These are phyloP conservation scores for Brachionichthys hirsutus DNA, from an alignment of 2,113 vertebrate species.

Conservation along the genomic window DNA sequence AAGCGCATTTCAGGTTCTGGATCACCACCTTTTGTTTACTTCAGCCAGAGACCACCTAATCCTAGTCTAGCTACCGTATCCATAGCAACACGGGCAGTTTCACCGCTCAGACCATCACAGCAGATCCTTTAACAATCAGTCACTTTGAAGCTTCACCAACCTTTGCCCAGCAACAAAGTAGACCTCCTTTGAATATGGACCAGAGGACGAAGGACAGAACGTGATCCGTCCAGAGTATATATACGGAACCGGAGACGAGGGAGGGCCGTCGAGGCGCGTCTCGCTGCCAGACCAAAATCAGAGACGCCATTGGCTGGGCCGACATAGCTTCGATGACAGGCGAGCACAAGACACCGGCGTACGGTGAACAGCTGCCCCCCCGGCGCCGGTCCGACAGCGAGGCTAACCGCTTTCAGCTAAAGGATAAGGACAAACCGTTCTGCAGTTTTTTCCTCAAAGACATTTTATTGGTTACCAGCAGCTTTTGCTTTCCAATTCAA, in stretches of 20 bases:
- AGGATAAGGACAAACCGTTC: slow-evolving; percentile 48
- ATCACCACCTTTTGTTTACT: too few species aligned
- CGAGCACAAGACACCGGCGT: slow-evolving; percentile 50
- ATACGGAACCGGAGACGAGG: slow-evolving; percentile 58
- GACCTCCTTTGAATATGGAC: slow-evolving; percentile 46
- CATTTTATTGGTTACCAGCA: slow-evolving; percentile 82
- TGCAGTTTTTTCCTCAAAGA: slow-evolving; percentile 74
- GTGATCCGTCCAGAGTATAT: slow-evolving; percentile 55
- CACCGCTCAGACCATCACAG: too few species aligned
- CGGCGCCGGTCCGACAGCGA: slow-evolving; percentile 7
- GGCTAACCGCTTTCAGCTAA: too few species aligned
- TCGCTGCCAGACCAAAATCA: slow-evolving; percentile 40
- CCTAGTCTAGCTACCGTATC: too few species aligned
- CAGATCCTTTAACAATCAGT: too few species aligned
- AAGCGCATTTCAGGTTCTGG: too few species aligned
- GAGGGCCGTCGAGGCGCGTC: slow-evolving; percentile 45
- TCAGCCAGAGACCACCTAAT: too few species aligned
- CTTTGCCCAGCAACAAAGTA: slow-evolving; percentile 46
- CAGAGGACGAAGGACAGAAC: slow-evolving; percentile 72
- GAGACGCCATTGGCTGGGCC: slow-evolving; percentile 68
- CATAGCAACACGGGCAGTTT: too few species aligned
- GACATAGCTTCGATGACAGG: slow-evolving; percentile 12
- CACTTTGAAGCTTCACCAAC: slow-evolving; percentile 55
- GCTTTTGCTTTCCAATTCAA: slow-evolving; percentile 75
- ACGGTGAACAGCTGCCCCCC: slow-evolving; percentile 60